Conservation (phyloP, 2,113 vertebrate genomes). For the human (Homo sapiens) region GRCh38 chr1:59122001-59122500, state of each 20-base stretch:
- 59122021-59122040: neutral
- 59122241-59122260: neutral
- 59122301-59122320: neutral
- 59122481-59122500: neutral
- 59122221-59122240: neutral
- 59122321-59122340: neutral
- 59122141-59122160: neutral
- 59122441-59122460: neutral
- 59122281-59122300: neutral
- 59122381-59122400: neutral
- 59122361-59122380: neutral
- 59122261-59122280: neutral
- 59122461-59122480: neutral
- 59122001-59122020: neutral
- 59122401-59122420: neutral
- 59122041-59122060: neutral
- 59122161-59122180: neutral
- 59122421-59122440: neutral
- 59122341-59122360: neutral
- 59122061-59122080: neutral
- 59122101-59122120: neutral
- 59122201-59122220: neutral
- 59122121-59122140: neutral
- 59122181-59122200: neutral
- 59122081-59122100: neutral